These are phyloP conservation scores for Bradysia coprophila DNA, from an alignment of 1,140 invertebrate species.

Conservation along the genomic window DNA sequence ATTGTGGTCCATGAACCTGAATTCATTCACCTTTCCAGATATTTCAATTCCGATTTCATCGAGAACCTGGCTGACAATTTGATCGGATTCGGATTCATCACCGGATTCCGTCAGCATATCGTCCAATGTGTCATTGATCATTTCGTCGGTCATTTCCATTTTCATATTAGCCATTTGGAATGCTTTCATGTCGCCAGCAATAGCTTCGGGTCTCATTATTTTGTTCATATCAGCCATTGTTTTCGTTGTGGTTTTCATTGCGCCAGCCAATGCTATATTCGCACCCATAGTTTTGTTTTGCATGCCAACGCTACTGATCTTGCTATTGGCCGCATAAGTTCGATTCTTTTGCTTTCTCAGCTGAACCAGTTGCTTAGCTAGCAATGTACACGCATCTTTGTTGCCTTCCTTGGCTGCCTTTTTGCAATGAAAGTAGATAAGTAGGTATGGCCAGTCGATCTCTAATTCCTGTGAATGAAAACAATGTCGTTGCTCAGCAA, in stretches of 20 bases:
- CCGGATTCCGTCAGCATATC: conserved; percentile 76
- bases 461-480: conserved; percentile 81
- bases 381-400: conserved; percentile 58
- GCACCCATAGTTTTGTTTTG: conserved; percentile 80
- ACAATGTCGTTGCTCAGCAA: too few relatives aligned
- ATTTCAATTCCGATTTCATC: conserved; percentile 95
- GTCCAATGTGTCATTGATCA: conserved; percentile 84
- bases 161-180: conserved; percentile 67
- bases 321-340: conserved; percentile 55
- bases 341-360: conserved; percentile 75
- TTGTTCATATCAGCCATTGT: conserved; percentile 80
- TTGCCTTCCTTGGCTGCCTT: conserved; percentile 73
- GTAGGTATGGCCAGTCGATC: too few relatives aligned
- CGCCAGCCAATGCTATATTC: conserved; percentile 66
- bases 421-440: too few relatives aligned
- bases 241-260: conserved; percentile 71
- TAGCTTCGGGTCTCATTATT: conserved; percentile 67
- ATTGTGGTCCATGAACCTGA: not conserved
- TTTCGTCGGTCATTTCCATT: conserved; percentile 90
- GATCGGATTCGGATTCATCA: conserved; percentile 77
- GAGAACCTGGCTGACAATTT: conserved; percentile 70
- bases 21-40: conserved; percentile 51
- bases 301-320: conserved; percentile 56
- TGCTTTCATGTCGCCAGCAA: conserved; percentile 60
- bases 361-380: conserved; percentile 79